Evolutionary conservation across 2,888 invertebrate species (phyloP), one percentile per base, ranked within the genome.

Genomic region (Scaptomyza tumidula): DNA sequence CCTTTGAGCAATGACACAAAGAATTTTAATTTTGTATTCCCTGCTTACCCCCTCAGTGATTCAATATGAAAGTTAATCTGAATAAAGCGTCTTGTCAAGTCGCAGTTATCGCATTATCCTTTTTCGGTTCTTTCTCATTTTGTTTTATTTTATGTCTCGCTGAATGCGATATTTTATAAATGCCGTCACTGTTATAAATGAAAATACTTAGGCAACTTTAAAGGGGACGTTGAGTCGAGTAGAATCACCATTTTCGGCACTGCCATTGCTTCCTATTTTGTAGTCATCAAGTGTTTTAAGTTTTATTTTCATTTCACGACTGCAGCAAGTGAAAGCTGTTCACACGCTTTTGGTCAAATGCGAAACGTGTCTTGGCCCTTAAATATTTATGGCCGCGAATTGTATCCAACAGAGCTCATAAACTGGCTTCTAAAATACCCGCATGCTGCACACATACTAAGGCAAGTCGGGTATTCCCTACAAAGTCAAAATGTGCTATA

Each of bases 291-390:
- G 72, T 75, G 80, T 75, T 78, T 79, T 82, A 73, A 75, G 85
- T 83, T 85, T 85, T 75, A 70, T 81, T 85, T 81, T 58, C 53
- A 56, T 63, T 67, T 46, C 44, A 78, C 68, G 56, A 71, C 58
- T 71, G 78, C 78, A 65, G 68, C 65, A 60, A 85, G 80, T 74
- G 84, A 79, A 86, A 77, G 84, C 24, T 75, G 79, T 84, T 85
- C 78, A 75, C 83, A 78, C 84, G 79, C 77, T 71, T 83, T 81
- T 76, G 67, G 67, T 50, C 67, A 69, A 79, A 65, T 75, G 67
- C 55, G 77, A 77, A 86, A 86, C 84, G 84, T 84, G 86, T 79
- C 56, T 49, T 66, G 79, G 78, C 56, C 77, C 75, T 72, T 78
- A 79, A 86, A 74, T 72, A 62, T 84, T 83, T 69, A 80, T 83